These are phyloP conservation scores for Porites australiensis DNA, from an alignment of 64 coral and sea anemone species.

Conservation along the genomic window DNA sequence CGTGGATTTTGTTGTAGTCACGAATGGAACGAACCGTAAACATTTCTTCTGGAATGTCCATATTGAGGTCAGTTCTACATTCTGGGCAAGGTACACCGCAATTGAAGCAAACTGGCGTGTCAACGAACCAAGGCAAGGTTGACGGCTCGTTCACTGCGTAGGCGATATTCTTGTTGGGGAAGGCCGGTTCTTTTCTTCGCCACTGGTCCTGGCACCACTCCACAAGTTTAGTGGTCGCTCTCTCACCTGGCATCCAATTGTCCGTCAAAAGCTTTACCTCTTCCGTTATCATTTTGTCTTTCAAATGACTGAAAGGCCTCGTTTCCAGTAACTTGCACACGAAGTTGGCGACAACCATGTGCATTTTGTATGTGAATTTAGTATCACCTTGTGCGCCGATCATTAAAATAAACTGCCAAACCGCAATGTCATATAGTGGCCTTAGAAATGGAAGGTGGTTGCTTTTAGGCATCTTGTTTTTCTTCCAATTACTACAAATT, in stretches of 20 bases:
- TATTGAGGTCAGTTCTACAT: neutral
- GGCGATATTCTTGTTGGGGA: neutral
- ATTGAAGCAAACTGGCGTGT: neutral
- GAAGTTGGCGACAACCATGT: conserved; percentile 25
- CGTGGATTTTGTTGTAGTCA: neutral
- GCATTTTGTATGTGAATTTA: conserved; percentile 4
- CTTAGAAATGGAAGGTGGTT: conserved; percentile 24
- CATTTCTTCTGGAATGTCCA: conserved; percentile 1
- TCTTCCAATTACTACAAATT: neutral
- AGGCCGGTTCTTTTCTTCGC: conserved; percentile 13
- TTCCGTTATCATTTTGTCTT: neutral
- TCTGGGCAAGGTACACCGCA: conserved; percentile 3
- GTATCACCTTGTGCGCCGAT: neutral
- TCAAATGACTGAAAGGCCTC: conserved; percentile 28
- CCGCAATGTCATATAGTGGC: conserved; percentile 48
- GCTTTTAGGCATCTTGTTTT: conserved; percentile 4
- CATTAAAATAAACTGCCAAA: conserved; percentile 23
- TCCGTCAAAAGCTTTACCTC: neutral
- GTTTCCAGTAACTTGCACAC: conserved; percentile 24
- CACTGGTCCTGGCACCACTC: conserved; percentile 64
- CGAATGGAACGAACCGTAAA: neutral
- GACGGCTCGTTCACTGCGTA: neutral
- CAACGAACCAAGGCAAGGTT: neutral
- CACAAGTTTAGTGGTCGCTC: neutral
- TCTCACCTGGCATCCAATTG: neutral